These are phyloP conservation scores for Cephonodes hylas DNA, from an alignment of 2,888 invertebrate species.

Conservation along the genomic window DNA sequence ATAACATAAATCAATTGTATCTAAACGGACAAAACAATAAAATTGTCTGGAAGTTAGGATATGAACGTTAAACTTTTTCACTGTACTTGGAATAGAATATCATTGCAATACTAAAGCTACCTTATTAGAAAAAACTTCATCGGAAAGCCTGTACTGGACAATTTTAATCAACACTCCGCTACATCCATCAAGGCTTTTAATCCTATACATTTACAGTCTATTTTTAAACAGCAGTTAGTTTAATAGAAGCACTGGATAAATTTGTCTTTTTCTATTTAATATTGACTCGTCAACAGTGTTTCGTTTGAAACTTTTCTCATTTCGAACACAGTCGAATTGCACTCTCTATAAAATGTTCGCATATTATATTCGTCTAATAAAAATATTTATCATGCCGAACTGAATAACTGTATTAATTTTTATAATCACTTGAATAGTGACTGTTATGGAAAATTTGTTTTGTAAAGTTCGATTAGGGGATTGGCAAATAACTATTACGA, in stretches of 20 bases:
- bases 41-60: neutral
- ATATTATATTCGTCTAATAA: neutral
- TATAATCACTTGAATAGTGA: no score
- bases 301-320: conserved; percentile 78
- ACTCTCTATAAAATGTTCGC: conserved; percentile 12
- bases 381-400: neutral
- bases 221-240: neutral
- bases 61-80: neutral
- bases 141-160: conserved; percentile 19
- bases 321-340: conserved; percentile 63
- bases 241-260: neutral
- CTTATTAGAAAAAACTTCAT: conserved; percentile 32
- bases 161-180: neutral
- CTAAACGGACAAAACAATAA: no score
- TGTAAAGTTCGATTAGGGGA: no score
- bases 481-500: no score
- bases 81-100: neutral
- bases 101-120: conserved; percentile 14
- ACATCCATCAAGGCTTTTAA: neutral
- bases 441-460: no score
- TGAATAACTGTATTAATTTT: neutral
- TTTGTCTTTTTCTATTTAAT: conserved; percentile 65
- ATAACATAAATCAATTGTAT: no score
- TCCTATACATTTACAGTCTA: neutral
- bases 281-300: conserved; percentile 76